These are phyloP conservation scores for Alitta virens DNA, from an alignment of 2,888 invertebrate species.

Conservation along the genomic window DNA sequence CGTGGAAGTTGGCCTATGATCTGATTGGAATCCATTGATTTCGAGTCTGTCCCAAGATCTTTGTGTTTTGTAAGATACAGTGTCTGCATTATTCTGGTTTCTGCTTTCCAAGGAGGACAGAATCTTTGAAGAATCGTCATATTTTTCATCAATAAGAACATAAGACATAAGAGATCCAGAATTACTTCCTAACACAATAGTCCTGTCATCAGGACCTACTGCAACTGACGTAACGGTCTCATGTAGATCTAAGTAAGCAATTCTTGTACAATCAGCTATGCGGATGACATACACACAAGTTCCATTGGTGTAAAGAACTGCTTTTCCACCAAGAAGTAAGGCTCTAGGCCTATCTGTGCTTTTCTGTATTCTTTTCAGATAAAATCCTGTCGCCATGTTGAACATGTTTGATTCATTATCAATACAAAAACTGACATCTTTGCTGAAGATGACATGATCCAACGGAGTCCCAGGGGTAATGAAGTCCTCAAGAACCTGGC, in stretches of 20 bases:
- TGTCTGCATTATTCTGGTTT: not conserved
- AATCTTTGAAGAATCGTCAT: conserved; percentile 17
- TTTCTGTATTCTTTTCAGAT: conserved; percentile 30
- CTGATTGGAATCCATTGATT: conserved; percentile 29
- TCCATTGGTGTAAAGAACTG: conserved; percentile 38
- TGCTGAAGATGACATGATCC: conserved; percentile 37
- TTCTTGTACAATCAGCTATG: conserved; percentile 35
- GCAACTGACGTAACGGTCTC: conserved; percentile 32
- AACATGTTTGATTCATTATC: conserved; percentile 44
- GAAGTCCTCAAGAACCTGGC: conserved; percentile 43
- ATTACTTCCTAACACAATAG: conserved; percentile 48
- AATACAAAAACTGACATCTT: conserved; percentile 43
- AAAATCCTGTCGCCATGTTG: conserved; percentile 37
- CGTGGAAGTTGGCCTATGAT: conserved; percentile 42
- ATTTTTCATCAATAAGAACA: conserved; percentile 39
- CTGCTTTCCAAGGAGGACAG: conserved; percentile 18
- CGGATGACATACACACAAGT: conserved; percentile 35
- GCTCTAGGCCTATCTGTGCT: conserved; percentile 32
- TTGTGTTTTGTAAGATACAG: conserved; percentile 1
- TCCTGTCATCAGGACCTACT: conserved; percentile 46
- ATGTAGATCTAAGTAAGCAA: conserved; percentile 47
- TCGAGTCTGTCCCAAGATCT: conserved; percentile 47
- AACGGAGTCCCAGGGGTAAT: conserved; percentile 33
- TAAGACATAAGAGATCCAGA: conserved; percentile 50
- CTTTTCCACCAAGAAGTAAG: conserved; percentile 40